Conservation (phyloP, 2,797 vertebrate genomes). For the Anisognathus igniventris region DNA sequence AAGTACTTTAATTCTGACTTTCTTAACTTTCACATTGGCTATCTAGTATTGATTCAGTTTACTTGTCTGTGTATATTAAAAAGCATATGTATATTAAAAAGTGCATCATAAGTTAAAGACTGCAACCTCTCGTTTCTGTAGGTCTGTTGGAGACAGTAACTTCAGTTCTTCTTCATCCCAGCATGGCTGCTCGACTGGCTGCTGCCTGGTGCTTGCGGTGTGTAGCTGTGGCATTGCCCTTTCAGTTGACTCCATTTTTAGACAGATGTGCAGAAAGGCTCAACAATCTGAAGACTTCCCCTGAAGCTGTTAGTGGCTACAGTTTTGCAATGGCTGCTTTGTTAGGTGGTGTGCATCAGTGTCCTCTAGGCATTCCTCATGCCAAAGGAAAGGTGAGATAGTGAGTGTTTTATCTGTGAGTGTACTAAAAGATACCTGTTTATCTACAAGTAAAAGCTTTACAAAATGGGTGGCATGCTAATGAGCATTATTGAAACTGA, state of each 20-base stretch:
- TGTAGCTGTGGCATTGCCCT: slow-evolving; percentile 91
- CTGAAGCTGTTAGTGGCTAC: slow-evolving; percentile 97
- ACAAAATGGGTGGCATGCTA: background rate
- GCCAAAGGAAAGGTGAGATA: slow-evolving; percentile 93
- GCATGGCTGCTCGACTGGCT: slow-evolving; percentile 95
- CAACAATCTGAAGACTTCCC: slow-evolving; percentile 94
- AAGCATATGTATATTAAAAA: background rate
- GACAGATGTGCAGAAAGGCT: slow-evolving; percentile 95
- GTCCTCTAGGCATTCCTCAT: slow-evolving; percentile 94
- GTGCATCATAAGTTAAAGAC: background rate
- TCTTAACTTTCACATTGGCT: background rate
- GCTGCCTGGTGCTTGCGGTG: slow-evolving; percentile 96
- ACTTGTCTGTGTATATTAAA: background rate
- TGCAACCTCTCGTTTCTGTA: slow-evolving; percentile 52
- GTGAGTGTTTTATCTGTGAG: background rate
- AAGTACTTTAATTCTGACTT: background rate
- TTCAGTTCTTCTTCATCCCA: slow-evolving; percentile 95
- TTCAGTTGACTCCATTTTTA: slow-evolving; percentile 92
- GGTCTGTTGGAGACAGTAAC: slow-evolving; percentile 95
- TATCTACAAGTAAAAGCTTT: background rate
- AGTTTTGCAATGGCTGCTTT: slow-evolving; percentile 98
- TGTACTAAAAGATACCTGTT: background rate
- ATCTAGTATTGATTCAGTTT: background rate
- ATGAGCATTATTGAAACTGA: background rate
- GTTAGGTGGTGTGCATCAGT: slow-evolving; percentile 95